Evolutionary conservation across 2,113 vertebrate species (phyloP), one percentile per base, ranked within the genome.

Genomic region (Amblyopsis rosae): DNA sequence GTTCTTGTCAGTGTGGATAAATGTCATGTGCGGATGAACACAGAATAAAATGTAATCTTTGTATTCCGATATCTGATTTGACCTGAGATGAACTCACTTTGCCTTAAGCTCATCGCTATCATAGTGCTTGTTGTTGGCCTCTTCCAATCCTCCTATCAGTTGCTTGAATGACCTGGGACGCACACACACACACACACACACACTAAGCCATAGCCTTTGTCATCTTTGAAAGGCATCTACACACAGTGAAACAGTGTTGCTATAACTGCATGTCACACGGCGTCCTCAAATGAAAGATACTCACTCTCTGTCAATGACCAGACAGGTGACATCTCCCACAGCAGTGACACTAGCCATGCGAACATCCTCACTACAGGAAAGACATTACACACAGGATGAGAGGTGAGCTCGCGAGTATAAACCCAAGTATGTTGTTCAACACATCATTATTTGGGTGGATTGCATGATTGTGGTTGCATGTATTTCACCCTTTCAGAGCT

Each of bases 281-380:
- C 4, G 4, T 41, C 35, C 35, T 41, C 35, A 41, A 41, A 41
- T 41, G 47, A 45, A 49, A n/a, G 11, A 32, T 5, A 64, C 89
- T 92, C 69, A 93, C 92, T 93, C 92, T 88, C 92, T 77, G 57
- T 93, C 92, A 1, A 93, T 87, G 48, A 93, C 92, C 75, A 93
- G 86, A 66, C 92, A 93, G 1, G 90, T 93, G 74, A 93, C 92
- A n/a, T 88, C 83, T 51, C 90, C 90, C 50, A 88, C 74, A 0
- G 92, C 92, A 0, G 88, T 91, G 33, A 92, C 81, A 16, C 86
- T 93, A 54, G 91, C 90, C 0, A 85, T 90, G 1, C 92, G 86
- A 1, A 93, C 80, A 13, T 92, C 92, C 81, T 93, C 91, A 0
- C 92, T 84, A 64, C 19, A 49, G 47, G 17, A 53, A 35, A n/a